These are phyloP conservation scores for Microctonus brassicae DNA, from an alignment of 2,888 invertebrate species.

Conservation along the genomic window DNA sequence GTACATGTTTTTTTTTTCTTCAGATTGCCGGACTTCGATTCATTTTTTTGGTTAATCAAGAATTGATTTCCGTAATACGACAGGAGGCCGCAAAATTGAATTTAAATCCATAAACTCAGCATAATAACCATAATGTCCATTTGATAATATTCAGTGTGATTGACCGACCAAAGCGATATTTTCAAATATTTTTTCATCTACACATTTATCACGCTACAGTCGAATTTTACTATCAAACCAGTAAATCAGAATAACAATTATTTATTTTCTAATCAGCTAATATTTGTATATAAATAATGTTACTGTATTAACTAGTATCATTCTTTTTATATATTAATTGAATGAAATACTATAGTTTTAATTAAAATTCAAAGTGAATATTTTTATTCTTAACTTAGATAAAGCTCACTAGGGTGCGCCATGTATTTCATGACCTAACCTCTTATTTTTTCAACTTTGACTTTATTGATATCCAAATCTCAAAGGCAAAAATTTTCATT, in stretches of 20 bases:
- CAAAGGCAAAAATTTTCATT: no score
- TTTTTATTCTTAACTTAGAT: no score
- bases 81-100: conserved; percentile 89
- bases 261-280: conserved; percentile 8
- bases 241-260: conserved; percentile 13
- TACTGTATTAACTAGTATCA: background rate
- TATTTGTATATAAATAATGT: conserved; percentile 2
- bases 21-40: conserved; percentile 92
- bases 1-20: conserved; percentile 45
- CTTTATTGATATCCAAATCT: no score
- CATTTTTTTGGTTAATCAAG: conserved; percentile 93
- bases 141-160: no score
- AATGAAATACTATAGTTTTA: conserved; percentile 1
- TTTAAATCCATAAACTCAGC: conserved; percentile 67
- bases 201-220: background rate
- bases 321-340: no score
- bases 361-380: background rate
- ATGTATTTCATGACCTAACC: no score
- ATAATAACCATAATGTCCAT: background rate
- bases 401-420: no score
- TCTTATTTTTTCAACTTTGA: no score
- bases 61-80: conserved; percentile 88
- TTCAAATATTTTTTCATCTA: conserved; percentile 5
- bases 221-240: background rate
- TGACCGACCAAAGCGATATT: conserved; percentile 8